Evolutionary conservation across 2,888 invertebrate genomes (phyloP).

Genomic region (Zaprionus lineosus): DNA sequence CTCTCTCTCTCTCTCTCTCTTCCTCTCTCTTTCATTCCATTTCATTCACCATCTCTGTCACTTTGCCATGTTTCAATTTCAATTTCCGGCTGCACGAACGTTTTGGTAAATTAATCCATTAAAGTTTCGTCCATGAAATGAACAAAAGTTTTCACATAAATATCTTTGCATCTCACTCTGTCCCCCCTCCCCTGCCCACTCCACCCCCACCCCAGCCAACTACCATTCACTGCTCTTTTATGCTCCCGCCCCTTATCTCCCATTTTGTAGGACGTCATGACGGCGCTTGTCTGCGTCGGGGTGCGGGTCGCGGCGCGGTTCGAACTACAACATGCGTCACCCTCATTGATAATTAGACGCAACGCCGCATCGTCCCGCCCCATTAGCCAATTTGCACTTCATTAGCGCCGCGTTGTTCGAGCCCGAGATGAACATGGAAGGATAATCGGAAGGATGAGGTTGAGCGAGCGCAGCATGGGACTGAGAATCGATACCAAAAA

Average conservation of each 20-base stretch:
- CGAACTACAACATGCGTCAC: constrained; percentile 34
- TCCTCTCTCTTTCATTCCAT: constrained; percentile 9
- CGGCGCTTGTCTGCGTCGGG: no score
- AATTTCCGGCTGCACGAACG: constrained; percentile 68
- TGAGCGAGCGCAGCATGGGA: neutral
- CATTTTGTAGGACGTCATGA: no score
- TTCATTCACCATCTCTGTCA: no score
- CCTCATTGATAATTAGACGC: constrained; percentile 66
- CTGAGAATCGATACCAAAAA: constrained; percentile 8
- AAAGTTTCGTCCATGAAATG: constrained; percentile 68
- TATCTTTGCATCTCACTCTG: constrained; percentile 28
- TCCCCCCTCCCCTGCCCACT: constrained; percentile 3
- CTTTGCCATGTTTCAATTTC: constrained; percentile 54
- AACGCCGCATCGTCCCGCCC: constrained; percentile 38
- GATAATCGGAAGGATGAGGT: neutral
- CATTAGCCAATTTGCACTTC: constrained; percentile 73
- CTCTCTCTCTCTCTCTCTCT: neutral
- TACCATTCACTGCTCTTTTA: no score
- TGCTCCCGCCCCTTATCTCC: no score
- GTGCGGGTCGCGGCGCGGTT: no score
- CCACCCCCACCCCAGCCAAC: no score
- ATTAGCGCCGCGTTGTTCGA: constrained; percentile 56
- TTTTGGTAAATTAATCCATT: constrained; percentile 75
- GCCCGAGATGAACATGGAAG: neutral
- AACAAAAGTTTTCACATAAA: constrained; percentile 75